A percentile compares a stretch with the other conserved stretches of the same genome.
Evolutionary conservation across 2,888 invertebrate species (phyloP).

Genomic region (Lydus trimaculatus): DNA sequence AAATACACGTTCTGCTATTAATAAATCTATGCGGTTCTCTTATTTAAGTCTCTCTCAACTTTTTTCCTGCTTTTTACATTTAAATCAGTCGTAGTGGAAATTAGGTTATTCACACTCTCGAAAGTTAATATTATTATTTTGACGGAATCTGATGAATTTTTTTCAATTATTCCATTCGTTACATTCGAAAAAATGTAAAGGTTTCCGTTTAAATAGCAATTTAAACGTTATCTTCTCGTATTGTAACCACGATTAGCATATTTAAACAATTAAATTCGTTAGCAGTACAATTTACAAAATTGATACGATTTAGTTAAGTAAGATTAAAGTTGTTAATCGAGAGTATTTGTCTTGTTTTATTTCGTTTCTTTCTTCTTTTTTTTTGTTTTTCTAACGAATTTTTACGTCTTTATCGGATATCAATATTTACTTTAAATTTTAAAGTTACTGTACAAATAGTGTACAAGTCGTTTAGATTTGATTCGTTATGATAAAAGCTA

Average conservation of each 20-base stretch:
- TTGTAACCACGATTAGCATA: conserved; percentile 33
- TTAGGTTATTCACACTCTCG: neutral
- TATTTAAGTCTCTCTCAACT: neutral
- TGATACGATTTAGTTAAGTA: conserved; percentile 13
- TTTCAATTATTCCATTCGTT: too few species aligned
- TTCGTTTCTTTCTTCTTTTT: too few species aligned
- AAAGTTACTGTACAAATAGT: too few species aligned
- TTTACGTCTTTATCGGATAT: too few species aligned
- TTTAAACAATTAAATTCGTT: conserved; percentile 37
- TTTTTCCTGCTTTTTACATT: neutral
- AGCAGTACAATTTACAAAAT: conserved; percentile 30
- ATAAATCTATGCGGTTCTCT: neutral
- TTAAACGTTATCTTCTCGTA: neutral
- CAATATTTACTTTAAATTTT: too few species aligned
- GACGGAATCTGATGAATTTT: neutral
- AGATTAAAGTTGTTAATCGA: neutral
- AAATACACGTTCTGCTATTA: conserved; percentile 3
- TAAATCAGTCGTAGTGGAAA: neutral
- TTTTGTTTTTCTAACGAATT: too few species aligned
- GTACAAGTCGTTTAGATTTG: too few species aligned
- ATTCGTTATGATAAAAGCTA: too few species aligned
- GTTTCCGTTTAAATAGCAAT: neutral
- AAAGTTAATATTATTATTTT: neutral
- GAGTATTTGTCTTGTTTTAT: neutral
- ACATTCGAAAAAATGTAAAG: too few species aligned